Evolutionary conservation across 2,797 vertebrate species (phyloP).

Genomic region (Sebastolobus alascanus): DNA sequence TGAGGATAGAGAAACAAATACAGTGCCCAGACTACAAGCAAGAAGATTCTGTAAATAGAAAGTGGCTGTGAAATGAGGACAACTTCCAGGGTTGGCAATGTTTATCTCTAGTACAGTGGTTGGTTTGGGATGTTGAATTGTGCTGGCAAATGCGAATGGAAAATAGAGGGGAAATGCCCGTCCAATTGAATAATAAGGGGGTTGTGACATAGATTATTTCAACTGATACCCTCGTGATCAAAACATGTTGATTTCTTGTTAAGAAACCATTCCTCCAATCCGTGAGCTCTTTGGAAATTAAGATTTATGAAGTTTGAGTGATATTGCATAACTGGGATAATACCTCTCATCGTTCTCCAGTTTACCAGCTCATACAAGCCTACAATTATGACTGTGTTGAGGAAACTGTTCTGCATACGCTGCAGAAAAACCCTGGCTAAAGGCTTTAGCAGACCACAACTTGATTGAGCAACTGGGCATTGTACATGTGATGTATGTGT

Average conservation of each 20-base stretch:
- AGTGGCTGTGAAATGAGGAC: conserved; percentile 46
- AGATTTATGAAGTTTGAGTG: conserved; percentile 39
- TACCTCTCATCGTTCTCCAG: conserved; percentile 51
- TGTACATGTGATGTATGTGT: conserved; percentile 13
- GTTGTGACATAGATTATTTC: conserved; percentile 44
- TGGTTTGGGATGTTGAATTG: conserved; percentile 63
- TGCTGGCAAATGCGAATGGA: conserved; percentile 57
- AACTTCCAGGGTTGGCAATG: conserved; percentile 48
- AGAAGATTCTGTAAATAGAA: conserved; percentile 54
- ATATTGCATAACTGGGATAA: conserved; percentile 52
- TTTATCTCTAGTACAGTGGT: conserved; percentile 56
- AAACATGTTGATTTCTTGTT: conserved; percentile 49
- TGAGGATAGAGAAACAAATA: conserved; percentile 42
- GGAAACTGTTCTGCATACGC: conserved; percentile 57
- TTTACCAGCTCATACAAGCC: conserved; percentile 64
- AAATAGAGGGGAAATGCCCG: conserved; percentile 46
- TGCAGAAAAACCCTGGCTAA: conserved; percentile 55
- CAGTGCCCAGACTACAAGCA: conserved; percentile 29
- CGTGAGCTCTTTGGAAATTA: conserved; percentile 17
- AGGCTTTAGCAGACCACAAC: conserved; percentile 30
- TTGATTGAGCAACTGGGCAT: conserved; percentile 24
- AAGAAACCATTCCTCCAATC: conserved; percentile 25
- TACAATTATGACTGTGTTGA: conserved; percentile 51
- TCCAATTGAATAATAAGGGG: conserved; percentile 53
- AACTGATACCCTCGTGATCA: conserved; percentile 43